Evolutionary conservation across 2,113 vertebrate species (phyloP).

Genomic region (Seriola quinqueradiata): DNA sequence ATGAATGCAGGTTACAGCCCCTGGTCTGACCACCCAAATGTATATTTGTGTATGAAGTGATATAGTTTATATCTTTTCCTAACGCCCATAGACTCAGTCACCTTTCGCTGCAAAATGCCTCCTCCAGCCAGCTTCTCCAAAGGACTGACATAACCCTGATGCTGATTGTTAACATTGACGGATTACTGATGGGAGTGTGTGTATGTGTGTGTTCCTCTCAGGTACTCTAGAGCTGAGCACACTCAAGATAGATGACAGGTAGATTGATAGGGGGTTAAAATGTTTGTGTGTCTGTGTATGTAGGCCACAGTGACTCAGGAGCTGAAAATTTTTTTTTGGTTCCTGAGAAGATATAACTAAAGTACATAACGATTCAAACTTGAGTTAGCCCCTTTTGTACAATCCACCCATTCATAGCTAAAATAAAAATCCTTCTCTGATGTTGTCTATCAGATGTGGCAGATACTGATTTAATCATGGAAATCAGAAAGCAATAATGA

Average conservation of each 20-base stretch:
- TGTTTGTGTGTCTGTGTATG: background rate
- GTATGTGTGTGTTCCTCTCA: constrained; percentile 23
- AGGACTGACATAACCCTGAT: constrained; percentile 26
- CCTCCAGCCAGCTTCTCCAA: constrained; percentile 1
- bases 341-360: background rate
- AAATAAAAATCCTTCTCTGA: background rate
- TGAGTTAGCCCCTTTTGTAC: background rate
- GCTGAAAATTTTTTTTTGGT: background rate
- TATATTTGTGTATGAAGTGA: background rate
- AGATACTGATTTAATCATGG: background rate
- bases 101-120: constrained; percentile 6
- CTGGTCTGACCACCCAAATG: background rate
- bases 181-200: constrained; percentile 34
- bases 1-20: constrained; percentile 5
- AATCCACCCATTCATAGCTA: background rate
- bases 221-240: constrained; percentile 11
- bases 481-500: background rate
- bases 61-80: constrained; percentile 18
- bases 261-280: background rate
- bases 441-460: background rate
- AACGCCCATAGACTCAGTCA: background rate
- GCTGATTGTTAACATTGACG: constrained; percentile 28
- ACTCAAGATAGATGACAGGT: constrained; percentile 1
- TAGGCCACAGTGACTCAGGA: background rate
- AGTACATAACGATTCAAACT: background rate